Base-by-base conservation (phyloP, 2,888 invertebrate species). In the Bembecia ichneumoniformis region DNA sequence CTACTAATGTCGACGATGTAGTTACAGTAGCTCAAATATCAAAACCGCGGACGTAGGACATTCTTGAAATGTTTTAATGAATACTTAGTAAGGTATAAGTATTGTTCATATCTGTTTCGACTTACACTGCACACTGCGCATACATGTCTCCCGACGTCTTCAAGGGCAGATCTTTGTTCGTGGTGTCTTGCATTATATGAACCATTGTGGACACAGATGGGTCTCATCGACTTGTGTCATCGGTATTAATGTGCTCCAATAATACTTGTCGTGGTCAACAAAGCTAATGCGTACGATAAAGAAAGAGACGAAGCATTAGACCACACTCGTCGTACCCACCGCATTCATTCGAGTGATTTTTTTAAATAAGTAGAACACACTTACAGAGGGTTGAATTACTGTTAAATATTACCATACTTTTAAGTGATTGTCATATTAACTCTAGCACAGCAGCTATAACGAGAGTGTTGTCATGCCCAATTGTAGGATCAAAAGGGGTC, bases 401-500 rank as follows among this genome's bases (percentile, higher is more conserved):
- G 9, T 28, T 28, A 28, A 28, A 28, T 28, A 9, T 28, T 28
- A 28, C 28, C 28, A 28, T 28, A 7, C 28, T 28, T 28, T 28
- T 28, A 28, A 28, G 28, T 28, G 28, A 28, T 28, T 28, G 28
- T 9, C 28, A 28, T 9, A 28, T 28, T 28, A 28, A 28, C 28
- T 28, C 20, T 28, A 28, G 28, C 40, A 40, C 10, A n/a, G 14
- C 40, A 40, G 44, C 16, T 15, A 44, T 15, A 44, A 14, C 16
- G 44, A 44, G 70, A 71, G 77, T 79, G 79, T 81, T 71, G 74
- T 73, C 73, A 76, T 74, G 79, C 77, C 79, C 84, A 86, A 87
- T 87, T 84, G 87, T 80, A 69, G 69, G 87, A 86, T 87, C 87
- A 87, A 87, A 84, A 80, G 87, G 86, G 87, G 86, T 87, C 83